Percentiles rank a stretch among this genome's conserved stretches.
These are phyloP conservation scores for Podiceps cristatus DNA, from an alignment of 2,113 vertebrate genomes.

Conservation along the genomic window DNA sequence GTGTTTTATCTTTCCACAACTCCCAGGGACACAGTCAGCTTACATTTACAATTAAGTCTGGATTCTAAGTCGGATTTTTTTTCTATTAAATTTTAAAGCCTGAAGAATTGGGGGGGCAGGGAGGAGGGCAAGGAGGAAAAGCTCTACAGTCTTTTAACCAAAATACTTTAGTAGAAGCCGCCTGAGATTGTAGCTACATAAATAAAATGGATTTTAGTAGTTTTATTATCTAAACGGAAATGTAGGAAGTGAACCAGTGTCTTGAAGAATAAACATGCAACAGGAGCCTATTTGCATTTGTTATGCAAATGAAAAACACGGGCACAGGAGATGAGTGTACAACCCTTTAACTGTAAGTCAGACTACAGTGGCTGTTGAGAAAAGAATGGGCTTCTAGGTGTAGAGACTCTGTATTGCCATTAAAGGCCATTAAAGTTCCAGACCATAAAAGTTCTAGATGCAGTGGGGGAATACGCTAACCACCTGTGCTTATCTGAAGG, in stretches of 20 bases:
- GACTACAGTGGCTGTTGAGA: background rate
- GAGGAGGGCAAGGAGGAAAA: background rate
- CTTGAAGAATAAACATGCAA: background rate
- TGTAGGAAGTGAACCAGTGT: background rate
- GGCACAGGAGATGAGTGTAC: background rate
- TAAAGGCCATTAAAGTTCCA: background rate
- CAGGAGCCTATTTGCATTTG: background rate
- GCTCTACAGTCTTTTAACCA: background rate
- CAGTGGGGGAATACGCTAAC: background rate
- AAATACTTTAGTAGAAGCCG: background rate
- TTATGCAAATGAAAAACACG: background rate
- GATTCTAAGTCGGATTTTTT: background rate
- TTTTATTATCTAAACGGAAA: background rate
- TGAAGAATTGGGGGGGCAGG: background rate
- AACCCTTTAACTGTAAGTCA: background rate
- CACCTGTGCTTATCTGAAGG: background rate
- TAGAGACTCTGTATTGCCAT: background rate
- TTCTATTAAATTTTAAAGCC: background rate
- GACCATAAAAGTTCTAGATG: background rate
- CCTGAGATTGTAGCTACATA: background rate
- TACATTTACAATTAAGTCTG: background rate
- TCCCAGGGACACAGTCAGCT: slow-evolving; percentile 7
- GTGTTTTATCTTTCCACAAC: background rate
- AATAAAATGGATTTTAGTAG: background rate
- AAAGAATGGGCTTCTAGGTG: background rate